These are phyloP conservation scores for Picathartes gymnocephalus DNA, from an alignment of 2,113 vertebrate species.

Conservation along the genomic window DNA sequence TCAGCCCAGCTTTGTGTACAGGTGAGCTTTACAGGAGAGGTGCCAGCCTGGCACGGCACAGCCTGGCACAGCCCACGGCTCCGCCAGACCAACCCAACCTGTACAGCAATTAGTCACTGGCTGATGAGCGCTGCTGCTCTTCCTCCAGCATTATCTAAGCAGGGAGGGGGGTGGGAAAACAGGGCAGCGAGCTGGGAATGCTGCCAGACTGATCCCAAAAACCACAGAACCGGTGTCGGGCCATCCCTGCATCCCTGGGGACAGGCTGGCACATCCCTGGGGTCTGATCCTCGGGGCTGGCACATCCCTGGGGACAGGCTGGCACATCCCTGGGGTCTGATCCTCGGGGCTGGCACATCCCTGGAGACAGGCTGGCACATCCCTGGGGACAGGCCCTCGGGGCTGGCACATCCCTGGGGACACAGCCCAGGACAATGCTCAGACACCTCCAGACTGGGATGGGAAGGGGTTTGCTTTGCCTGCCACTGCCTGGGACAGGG, in stretches of 20 bases:
- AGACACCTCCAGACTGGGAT: accelerated
- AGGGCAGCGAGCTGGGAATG: accelerated
- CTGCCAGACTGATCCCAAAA: not conserved
- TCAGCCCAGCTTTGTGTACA: not conserved
- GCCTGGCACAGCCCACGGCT: not conserved
- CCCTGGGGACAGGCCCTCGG: not conserved
- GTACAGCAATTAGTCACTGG: constrained; percentile 12
- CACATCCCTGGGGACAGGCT: not conserved
- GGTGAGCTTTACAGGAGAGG: not conserved
- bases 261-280: not conserved
- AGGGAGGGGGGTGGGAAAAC: not conserved
- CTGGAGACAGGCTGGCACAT: not conserved
- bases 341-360: not conserved
- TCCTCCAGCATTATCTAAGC: not conserved
- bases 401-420: not conserved
- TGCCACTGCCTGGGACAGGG: too few relatives aligned
- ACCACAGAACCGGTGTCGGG: accelerated
- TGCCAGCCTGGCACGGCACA: not conserved
- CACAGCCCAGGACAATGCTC: accelerated
- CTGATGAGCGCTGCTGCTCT: not conserved
- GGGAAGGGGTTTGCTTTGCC: not conserved
- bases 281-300: not conserved
- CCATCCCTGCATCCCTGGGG: not conserved
- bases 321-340: not conserved
- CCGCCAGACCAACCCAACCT: constrained; percentile 1